Percentiles rank a stretch among this genome's conserved stretches.
Evolutionary conservation across 1,140 invertebrate species (phyloP).

Genomic region (Globodera ellingtonae): DNA sequence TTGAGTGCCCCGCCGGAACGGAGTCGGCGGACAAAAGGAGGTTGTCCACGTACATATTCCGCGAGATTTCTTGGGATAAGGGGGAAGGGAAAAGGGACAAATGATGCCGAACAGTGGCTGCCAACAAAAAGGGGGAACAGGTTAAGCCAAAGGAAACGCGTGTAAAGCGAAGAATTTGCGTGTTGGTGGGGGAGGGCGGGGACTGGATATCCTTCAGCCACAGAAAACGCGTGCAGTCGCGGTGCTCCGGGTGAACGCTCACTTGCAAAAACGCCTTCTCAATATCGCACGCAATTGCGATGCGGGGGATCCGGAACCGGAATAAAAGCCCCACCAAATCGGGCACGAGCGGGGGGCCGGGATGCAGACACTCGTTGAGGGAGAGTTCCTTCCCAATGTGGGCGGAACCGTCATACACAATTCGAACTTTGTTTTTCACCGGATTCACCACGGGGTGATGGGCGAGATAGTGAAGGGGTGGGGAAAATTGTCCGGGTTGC

Average conservation of each 20-base stretch:
- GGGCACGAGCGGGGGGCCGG: background rate
- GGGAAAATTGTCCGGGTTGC: background rate
- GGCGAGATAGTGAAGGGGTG: background rate
- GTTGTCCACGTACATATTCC: constrained; percentile 4
- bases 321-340: background rate
- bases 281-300: background rate
- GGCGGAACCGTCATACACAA: constrained; percentile 12
- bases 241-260: background rate
- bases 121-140: constrained; percentile 1
- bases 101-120: background rate
- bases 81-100: background rate
- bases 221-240: background rate
- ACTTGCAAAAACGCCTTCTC: constrained; percentile 7
- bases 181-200: background rate
- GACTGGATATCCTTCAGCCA: background rate
- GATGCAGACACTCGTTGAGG: background rate
- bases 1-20: background rate
- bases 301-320: background rate
- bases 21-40: background rate
- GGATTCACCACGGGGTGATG: background rate
- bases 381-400: background rate
- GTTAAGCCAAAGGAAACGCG: constrained; percentile 1
- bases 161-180: background rate
- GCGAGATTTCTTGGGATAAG: background rate
- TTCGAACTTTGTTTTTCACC: background rate